Evolutionary conservation across 2,797 vertebrate genomes (phyloP), one percentile per base, ranked within the genome.

Genomic region (Protonibea diacanthus): DNA sequence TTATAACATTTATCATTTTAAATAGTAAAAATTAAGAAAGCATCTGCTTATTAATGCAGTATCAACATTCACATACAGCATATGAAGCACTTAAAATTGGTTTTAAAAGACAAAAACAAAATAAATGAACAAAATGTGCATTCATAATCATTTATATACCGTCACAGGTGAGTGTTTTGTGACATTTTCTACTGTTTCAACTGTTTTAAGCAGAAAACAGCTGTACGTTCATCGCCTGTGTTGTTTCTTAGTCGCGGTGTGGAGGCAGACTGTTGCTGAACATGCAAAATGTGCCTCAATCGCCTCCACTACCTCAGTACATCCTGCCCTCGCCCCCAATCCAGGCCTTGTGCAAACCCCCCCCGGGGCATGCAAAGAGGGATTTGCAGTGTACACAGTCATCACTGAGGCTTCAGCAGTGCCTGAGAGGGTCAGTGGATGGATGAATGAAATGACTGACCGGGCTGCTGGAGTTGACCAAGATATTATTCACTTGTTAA

Each of bases 381-480:
- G 95, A 94, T 94, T 90, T 95, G 94, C 79, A 86, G 90, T 84
- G 92, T 92, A 93, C 92, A 93, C 93, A 91, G 51, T 67, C 91
- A 92, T 92, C 86, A 82, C 83, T 83, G 88, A 80, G 88, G 93
- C 91, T 93, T 94, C 89, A 87, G 77, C 57, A 11, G 91, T 93
- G 66, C n/a, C 82, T 29, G 56, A 76, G 68, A 76, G 65, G 62
- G 59, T 55, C 62, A 58, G 14, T 42, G 67, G 25, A 71, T 42
- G 67, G 25, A 71, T 81, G 70, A 61, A 76, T 73, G 66, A 78
- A 75, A 29, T 58, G 47, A 78, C 42, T 48, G 45, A 64, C 18
- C 6, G 33, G 59, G 21, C 33, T n/a, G 55, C 48, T 62, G 58
- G 25, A 75, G 45, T 60, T 10, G 0, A 55, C 38, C 38, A 21